These are phyloP conservation scores for Brevimyrus niger DNA, from an alignment of 2,113 vertebrate genomes.

Conservation along the genomic window DNA sequence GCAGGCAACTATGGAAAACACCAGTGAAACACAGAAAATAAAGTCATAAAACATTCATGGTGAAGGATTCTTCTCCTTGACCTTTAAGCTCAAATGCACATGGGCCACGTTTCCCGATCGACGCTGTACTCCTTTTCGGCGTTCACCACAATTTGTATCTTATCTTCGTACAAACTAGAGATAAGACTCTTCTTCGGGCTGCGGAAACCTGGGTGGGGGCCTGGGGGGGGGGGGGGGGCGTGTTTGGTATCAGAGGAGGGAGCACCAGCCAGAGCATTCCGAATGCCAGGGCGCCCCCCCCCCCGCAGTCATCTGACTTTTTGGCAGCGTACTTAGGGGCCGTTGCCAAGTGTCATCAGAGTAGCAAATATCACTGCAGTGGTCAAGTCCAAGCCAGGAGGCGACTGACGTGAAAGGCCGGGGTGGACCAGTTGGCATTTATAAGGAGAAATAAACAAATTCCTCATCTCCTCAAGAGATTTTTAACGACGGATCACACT, in stretches of 20 bases:
- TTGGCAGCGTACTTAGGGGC: background rate
- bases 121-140: background rate
- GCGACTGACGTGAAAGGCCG: background rate
- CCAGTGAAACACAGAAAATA: background rate
- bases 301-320: background rate
- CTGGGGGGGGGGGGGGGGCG: background rate
- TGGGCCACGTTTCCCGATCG: background rate
- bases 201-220: background rate
- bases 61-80: background rate
- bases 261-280: background rate
- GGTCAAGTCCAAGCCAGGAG: background rate
- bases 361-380: constrained; percentile 7
- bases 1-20: background rate
- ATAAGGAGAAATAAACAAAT: constrained; percentile 3
- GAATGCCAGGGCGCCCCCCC: background rate
- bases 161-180: background rate
- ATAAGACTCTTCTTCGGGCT: background rate
- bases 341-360: background rate
- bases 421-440: background rate
- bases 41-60: background rate
- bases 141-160: background rate
- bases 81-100: background rate
- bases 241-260: background rate
- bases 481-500: background rate
- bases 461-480: background rate